Base-by-base conservation (phyloP, 1,140 invertebrate species). In the Danaus plexippus region DNA sequence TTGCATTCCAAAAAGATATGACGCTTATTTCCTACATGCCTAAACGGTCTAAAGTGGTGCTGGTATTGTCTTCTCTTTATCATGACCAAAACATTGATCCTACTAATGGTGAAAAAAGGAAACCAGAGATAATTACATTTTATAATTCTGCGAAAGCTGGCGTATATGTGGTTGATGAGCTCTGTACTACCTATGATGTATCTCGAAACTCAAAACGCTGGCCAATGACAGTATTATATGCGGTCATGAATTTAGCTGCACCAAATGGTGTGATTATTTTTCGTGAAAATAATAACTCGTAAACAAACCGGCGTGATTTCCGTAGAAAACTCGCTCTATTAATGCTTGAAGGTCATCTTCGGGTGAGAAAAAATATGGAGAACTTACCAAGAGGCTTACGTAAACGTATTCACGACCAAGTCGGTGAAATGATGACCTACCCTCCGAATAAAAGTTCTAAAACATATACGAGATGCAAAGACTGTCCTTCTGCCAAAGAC, bases 121-220 rank as follows among this genome's bases (percentile, higher is more conserved):
- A 85, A 60, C 80, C 84, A 40, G 75, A 87, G 52, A 84, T 87
- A 9, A 71, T 87, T 18, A 67, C 64, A 42, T 77, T 75, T 69
- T 87, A 88, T 54, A 83, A 63, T 15, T 15, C 45, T 11, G 57
- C 55, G 11, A 62, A 59, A 64, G 54, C 43, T 52, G 57, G 52
- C 86, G 84, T 88, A 9, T 83, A 85, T 64, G 64, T 67, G 9
- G 67, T 73, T 15, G 70, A 86, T 50, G 51, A 56, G 40, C 44
- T 74, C n/a, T 69, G 70, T 18, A 57, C 55, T 18, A 68, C 50
- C 3, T 85, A 76, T 56, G 63, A 63, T 50, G 67, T 76, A 11
- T 57, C 64, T 12, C 54, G 66, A 48, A 66, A 66, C 40, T 47
- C 44, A n/a, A 64, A 57, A 48, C 43, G 67, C 12, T 79, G 72